Percentiles rank a stretch among this genome's conserved stretches.
These are phyloP conservation scores for Acanthis flammea DNA, from an alignment of 2,797 vertebrate genomes.

Conservation along the genomic window DNA sequence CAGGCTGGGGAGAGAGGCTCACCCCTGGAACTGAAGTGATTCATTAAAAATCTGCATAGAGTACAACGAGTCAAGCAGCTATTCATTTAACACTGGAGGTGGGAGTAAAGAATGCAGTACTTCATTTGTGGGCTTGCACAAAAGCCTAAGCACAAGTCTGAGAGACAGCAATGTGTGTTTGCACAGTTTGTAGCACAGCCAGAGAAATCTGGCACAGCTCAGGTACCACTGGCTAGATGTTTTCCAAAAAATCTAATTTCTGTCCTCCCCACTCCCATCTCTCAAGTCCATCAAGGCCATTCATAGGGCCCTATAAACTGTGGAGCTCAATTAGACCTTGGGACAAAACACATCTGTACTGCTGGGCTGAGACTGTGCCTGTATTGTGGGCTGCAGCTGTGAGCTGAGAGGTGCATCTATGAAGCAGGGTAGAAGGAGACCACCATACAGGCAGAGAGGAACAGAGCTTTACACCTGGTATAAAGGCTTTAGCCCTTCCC, in stretches of 20 bases:
- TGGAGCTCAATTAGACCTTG: not conserved
- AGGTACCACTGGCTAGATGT: not conserved
- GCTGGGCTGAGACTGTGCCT: not conserved
- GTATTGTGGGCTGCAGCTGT: not conserved
- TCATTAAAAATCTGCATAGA: not conserved
- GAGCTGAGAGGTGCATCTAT: not conserved
- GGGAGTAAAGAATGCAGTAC: not conserved
- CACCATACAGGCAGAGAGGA: not conserved
- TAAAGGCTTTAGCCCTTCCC: not conserved
- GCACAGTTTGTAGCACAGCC: not conserved
- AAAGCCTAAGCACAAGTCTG: not conserved
- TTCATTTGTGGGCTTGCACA: not conserved
- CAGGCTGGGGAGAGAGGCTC: not conserved
- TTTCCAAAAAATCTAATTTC: not conserved
- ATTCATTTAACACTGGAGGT: not conserved
- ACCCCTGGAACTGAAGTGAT: not conserved
- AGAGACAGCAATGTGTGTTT: not conserved
- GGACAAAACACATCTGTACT: not conserved
- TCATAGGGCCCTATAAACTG: not conserved
- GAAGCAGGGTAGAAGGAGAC: not conserved
- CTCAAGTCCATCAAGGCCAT: not conserved
- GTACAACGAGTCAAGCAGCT: conserved; percentile 1
- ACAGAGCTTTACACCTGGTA: not conserved
- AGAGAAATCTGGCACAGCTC: not conserved
- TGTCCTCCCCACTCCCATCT: not conserved